Base-by-base conservation (phyloP, 2,797 vertebrate genomes). In the Sebastes diaconus region DNA sequence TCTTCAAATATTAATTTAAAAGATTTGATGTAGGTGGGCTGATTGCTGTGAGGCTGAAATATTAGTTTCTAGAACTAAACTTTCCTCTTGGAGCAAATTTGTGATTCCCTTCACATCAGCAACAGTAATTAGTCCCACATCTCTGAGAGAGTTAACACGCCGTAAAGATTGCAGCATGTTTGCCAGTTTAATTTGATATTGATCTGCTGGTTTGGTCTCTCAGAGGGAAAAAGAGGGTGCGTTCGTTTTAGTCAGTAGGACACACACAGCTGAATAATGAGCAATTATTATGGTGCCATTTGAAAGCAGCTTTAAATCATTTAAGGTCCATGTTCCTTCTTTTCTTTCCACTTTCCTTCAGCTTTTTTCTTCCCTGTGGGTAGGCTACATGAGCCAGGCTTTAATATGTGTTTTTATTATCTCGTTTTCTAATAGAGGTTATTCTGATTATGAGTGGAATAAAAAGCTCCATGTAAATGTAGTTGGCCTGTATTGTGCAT, bases 141-240 rank as follows among this genome's bases (percentile, higher is more conserved):
- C 46, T 12, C 22, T 2, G 8, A 50, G 32, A 34, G 20, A 32
- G 42, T 11, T 63, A 77, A 72, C 50, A 22, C 8, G 5, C 5
- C 6, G 32, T 29, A 14, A 34, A 50, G 72, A 57, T 68, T 20
- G 29, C 24, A 64, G 57, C 22, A 0, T 4, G 42, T 59, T 80
- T 34, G 20, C 25, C 61, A 11, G 20, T 36, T 68, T 72, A 30
- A 86, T 86, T 60, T n/a, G 60, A 67, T 83, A 77, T 86, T n/a
- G 65, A 83, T 86, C 60, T 7, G 24, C 42, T 70, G 32, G 20
- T 67, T 34, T 42, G 50, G 18, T 25, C 13, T 32, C n/a, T 30
- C 20, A 20, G 25, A 58, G 46, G 27, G 65, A 52, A 3, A 42
- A 69, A 6, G 65, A 81, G 29, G 55, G 27, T 29, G 55, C 1